phyloP scores from a whole-genome alignment of 2,888 invertebrate species.

The Invenusta paracnida region DNA sequence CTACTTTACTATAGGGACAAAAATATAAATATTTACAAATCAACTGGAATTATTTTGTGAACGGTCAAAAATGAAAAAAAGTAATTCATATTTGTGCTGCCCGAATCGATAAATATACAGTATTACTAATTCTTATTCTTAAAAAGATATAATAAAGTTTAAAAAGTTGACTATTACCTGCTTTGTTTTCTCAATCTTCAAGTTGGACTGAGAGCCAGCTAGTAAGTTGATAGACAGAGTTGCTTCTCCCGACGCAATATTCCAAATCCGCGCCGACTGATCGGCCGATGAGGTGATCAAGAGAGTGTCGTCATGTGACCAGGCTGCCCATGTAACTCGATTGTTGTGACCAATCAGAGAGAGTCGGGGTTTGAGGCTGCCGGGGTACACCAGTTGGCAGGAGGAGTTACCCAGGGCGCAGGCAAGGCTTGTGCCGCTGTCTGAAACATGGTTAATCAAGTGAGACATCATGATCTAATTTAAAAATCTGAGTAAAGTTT shows the following conservation, averaged over 20 bases:
- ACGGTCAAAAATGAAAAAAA: no score
- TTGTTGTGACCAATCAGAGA: slow-evolving; percentile 53
- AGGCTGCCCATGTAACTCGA: slow-evolving; percentile 50
- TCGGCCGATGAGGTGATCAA: slow-evolving; percentile 56
- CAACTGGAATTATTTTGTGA: no score
- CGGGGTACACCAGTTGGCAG: slow-evolving; percentile 50
- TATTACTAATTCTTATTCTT: no score
- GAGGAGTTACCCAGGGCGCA: slow-evolving; percentile 55
- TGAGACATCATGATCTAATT: background rate
- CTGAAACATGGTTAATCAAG: slow-evolving; percentile 42
- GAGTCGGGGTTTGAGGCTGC: background rate
- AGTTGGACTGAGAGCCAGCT: no score
- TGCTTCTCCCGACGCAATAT: slow-evolving; percentile 45
- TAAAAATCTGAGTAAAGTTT: background rate
- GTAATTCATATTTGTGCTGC: no score
- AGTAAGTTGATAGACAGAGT: slow-evolving; percentile 36
- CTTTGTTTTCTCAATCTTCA: no score
- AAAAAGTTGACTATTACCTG: no score
- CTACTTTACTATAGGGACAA: no score
- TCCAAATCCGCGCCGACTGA: slow-evolving; percentile 54
- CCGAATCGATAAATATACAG: no score
- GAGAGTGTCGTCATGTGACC: slow-evolving; percentile 52
- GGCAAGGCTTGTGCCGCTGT: slow-evolving; percentile 53
- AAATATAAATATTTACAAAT: no score
- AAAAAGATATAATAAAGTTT: no score